Base-by-base conservation (phyloP, 2,888 invertebrate genomes). In the Octodonta nipae region DNA sequence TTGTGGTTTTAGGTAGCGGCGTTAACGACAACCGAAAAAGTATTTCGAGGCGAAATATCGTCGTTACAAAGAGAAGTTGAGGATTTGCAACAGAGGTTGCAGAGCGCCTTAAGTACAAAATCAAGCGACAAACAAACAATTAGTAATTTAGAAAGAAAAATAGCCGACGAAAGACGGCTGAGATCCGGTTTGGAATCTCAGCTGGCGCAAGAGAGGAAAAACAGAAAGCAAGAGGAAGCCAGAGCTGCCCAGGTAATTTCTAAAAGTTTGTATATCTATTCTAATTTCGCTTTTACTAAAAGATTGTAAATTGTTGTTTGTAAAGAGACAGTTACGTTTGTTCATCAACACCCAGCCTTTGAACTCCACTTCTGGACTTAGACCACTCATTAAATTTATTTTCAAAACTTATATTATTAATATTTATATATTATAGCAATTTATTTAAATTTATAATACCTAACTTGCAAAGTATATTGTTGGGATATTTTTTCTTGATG, bases 31-130 rank as follows among this genome's bases (percentile, higher is more conserved):
- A 71, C 71, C 38, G 86, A 87, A 52, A 73, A 75, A 50, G 68
- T 69, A 44, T 63, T 69, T 22, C 72, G 73, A 52, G 71, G 76
- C 46, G 86, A 89, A 60, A 68, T 84, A 51, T 66, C 70, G 35
- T 77, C 78, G 51, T 72, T 88, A 56, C 83, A 84, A 63, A 78
- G 83, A 55, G 86, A 87, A 55, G 80, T 88, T 58, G 88, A 89
- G 50, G 80, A 82, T 55, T 66, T 91, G 48, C 89, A 91, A 57
- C 78, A 78, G 53, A 77, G 80, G 58, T 60, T 89, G 54, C 80
- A 86, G 56, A 78, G 79, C 53, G 63, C 82, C 43, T 71, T 72
- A 35, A 73, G 74, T 41, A 73, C 75, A 43, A 75, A 84, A 31
- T 78, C 82, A 54, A 65, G 76, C 44, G 92, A 87, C 56, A 78